phyloP scores from a whole-genome alignment of 2,113 vertebrate genomes.

The Pycnonotus jocosus region DNA sequence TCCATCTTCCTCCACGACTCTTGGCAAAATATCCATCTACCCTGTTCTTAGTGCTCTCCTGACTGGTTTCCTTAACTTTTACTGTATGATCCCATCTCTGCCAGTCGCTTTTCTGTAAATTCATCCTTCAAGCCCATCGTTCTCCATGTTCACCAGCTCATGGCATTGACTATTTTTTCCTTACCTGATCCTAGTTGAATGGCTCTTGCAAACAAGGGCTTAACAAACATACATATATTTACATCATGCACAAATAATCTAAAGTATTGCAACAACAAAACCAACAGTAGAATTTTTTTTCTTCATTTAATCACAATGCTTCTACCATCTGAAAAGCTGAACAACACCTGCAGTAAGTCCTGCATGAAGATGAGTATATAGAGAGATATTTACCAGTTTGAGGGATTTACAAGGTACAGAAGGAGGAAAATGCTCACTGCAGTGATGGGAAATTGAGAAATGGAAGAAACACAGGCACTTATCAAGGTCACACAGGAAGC shows the following conservation, averaged over 20 bases:
- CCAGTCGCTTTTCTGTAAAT: background rate
- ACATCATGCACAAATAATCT: background rate
- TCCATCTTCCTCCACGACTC: background rate
- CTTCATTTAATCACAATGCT: background rate
- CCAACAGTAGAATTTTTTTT: background rate
- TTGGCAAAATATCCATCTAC: background rate
- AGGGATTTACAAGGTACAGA: background rate
- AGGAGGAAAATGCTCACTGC: background rate
- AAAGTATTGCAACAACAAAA: background rate
- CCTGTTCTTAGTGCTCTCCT: background rate
- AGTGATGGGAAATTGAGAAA: background rate
- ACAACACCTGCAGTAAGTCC: background rate
- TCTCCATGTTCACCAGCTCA: background rate
- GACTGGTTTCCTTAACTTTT: background rate
- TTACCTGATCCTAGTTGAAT: background rate
- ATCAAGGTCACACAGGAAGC: background rate
- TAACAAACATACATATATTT: background rate
- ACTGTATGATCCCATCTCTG: background rate
- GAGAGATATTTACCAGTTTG: background rate
- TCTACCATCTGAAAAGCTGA: background rate
- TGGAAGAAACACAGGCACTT: background rate
- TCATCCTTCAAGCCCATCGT: background rate
- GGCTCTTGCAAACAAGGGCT: background rate
- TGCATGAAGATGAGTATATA: background rate
- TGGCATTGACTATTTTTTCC: background rate